phyloP scores from a whole-genome alignment of 2,113 vertebrate species.

The human (Homo sapiens) region GRCh38 chr12:76847001-76847500 shows the following conservation, averaged over 20 bases:
- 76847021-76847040: neutral
- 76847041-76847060: conserved; percentile 16
- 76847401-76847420: neutral
- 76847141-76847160: conserved; percentile 19
- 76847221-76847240: conserved; percentile 1
- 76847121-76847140: conserved; percentile 31
- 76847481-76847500: neutral
- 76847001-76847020: neutral
- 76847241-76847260: neutral
- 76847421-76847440: neutral
- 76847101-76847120: neutral
- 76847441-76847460: neutral
- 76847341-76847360: neutral
- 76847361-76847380: neutral
- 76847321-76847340: neutral
- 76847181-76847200: neutral
- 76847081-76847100: conserved; percentile 42
- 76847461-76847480: neutral
- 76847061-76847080: conserved; percentile 11
- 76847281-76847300: neutral
- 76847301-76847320: conserved; percentile 11
- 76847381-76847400: neutral
- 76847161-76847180: neutral
- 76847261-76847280: neutral
- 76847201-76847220: conserved; percentile 19